Evolutionary conservation across 2,113 vertebrate species (phyloP), one percentile per base, ranked within the genome.

Genomic region (Clarias magur): DNA sequence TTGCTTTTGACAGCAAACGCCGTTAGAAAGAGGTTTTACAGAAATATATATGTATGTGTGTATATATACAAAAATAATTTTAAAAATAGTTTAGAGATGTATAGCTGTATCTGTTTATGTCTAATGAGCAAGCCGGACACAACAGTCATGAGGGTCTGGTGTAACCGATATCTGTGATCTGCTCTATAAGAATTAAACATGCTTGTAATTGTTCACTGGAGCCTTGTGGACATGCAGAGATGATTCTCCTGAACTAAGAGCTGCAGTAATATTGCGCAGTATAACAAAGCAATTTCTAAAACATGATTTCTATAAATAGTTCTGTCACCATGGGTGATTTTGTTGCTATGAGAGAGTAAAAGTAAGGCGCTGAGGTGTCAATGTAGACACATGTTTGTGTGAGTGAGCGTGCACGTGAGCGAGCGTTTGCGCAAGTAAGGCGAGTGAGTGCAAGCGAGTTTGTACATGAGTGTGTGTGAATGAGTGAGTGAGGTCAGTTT

Each of bases 261-360:
- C 87, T 87, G 85, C 85, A 75, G 81, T 85, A 76, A 90, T 68
- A 81, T 81, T 59, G 81, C 38, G 56, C 48, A 23, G 59, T 17
- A n/a, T 42, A 23, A n/a, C 25, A 27, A 56, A 56, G 23, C n/a
- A 9, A n/a, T 79, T n/a, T 42, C 42, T 13, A 53, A 48, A 56
- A 78, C 53, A 27, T 78, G 25, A 78, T 78, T 78, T 17, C 75
- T 79, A 27, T 79, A 56, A 56, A 79, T 79, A 57, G 75, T n/a
- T 79, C 5, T 79, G 38, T 78, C 76, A 79, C 76, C 16, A 19
- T 57, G 48, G 25, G 75, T 57, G n/a, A 79, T 30, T 19, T 25
- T 57, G n/a, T 57, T 79, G 54, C n/a, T 57, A 57, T 57, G 76
- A 57, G 54, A 54, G 19, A 19, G n/a, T 79, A 21, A 4, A 57